Conservation (phyloP, 2,888 invertebrate species). For the Rhyacophila evoluta region DNA sequence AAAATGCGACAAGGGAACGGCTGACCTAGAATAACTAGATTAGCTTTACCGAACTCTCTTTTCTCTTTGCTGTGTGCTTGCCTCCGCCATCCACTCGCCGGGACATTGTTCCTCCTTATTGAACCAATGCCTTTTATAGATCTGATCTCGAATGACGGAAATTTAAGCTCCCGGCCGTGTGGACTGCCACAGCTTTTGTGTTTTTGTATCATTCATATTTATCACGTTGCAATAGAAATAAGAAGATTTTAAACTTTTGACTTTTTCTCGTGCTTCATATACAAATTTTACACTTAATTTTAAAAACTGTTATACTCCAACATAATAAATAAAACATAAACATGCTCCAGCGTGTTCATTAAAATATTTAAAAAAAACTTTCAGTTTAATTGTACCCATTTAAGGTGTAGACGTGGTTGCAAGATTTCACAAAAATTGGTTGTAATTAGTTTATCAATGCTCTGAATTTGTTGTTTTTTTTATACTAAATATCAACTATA, state of each 20-base stretch:
- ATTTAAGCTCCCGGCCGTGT: background rate
- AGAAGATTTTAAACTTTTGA: background rate
- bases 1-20: constrained; percentile 52
- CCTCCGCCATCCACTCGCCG: constrained; percentile 30
- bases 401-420: too few relatives aligned
- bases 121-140: constrained; percentile 23
- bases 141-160: constrained; percentile 9
- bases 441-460: too few relatives aligned
- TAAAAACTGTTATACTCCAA: too few relatives aligned
- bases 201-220: background rate
- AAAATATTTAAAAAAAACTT: too few relatives aligned
- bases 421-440: too few relatives aligned
- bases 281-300: background rate
- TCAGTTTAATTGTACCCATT: too few relatives aligned
- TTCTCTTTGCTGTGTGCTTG: constrained; percentile 24
- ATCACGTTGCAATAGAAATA: background rate
- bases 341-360: too few relatives aligned
- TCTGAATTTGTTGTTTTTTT: too few relatives aligned
- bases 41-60: constrained; percentile 47
- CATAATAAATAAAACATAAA: too few relatives aligned
- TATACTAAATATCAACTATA: too few relatives aligned
- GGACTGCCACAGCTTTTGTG: background rate
- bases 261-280: background rate
- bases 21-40: constrained; percentile 54
- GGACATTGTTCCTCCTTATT: constrained; percentile 33